Evolutionary conservation across 2,888 invertebrate genomes (phyloP), one percentile per base, ranked within the genome.

Genomic region (Onthophagus sagittarius): DNA sequence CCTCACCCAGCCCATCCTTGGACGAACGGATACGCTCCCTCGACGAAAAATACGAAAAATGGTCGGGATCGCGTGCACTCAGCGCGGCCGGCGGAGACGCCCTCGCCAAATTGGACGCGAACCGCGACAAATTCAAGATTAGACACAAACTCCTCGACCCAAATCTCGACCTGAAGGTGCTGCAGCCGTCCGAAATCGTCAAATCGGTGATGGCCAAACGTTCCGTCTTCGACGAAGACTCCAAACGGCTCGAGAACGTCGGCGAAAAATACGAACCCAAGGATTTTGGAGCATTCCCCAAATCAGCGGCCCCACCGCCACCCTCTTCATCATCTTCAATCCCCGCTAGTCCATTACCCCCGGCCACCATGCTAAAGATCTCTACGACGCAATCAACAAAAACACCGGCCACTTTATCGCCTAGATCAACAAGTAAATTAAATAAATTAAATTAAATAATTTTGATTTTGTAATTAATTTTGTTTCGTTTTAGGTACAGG

Each of bases 221-320:
- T 77, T 97, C 96, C 71, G 95, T 98, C 72, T 98, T 98, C 85
- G 98, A 98, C 84, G 98, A 98, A 84, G 98, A 98, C 84, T 91
- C 94, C 63, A 96, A 97, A 85, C 89, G 98, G 53, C 88, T 98
- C 74, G 97, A 97, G 84, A 95, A 94, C 81, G 92, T 94, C 74
- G 89, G 92, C 83, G 92, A 96, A 85, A 91, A 95, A 86, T 91
- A 95, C 86, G 90, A 96, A 86, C 91, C 88, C 75, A 88, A 84
- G 77, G 90, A 90, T 76, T 89, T 89, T 78, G 85, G 85, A 71
- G 76, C 80, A 67, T 83, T 83, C 79, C 80, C 84, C 39, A 82
- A 83, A 73, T 77, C 80, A 15, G 76, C 77, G 15, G 70, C 76
- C 15, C 71, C 75, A n/a, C 76, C 78, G 69, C 77, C 82, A 7